Percentiles rank a stretch among this genome's conserved stretches.
Evolutionary conservation across 2,797 vertebrate species (phyloP).

Genomic region (Microcaecilia unicolor): DNA sequence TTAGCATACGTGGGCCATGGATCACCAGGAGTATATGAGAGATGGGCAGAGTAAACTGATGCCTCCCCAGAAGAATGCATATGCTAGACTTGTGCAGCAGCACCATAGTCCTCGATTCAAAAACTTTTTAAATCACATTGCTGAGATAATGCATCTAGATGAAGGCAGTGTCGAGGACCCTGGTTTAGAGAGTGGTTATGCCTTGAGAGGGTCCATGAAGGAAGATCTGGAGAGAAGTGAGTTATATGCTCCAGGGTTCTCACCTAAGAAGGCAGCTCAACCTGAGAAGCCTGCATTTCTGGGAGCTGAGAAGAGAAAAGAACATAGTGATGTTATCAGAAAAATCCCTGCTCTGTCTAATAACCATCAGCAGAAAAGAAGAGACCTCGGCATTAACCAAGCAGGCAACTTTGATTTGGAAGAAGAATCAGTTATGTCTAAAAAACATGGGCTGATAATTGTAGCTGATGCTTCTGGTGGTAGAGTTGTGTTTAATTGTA

Average conservation of each 20-base stretch:
- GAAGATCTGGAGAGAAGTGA: conserved; percentile 51
- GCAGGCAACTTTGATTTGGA: conserved; percentile 52
- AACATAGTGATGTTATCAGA: conserved; percentile 6
- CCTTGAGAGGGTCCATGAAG: conserved; percentile 36
- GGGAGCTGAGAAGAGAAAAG: conserved; percentile 43
- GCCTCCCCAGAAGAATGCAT: conserved; percentile 69
- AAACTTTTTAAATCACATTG: conserved; percentile 58
- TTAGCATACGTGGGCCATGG: conserved; percentile 43
- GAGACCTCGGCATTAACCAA: conserved; percentile 37
- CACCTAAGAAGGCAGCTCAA: conserved; percentile 32
- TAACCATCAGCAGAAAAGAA: conserved; percentile 28
- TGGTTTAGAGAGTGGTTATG: conserved; percentile 22
- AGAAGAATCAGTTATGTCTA: conserved; percentile 8
- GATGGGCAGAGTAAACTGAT: conserved; percentile 29
- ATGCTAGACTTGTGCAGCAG: conserved; percentile 66
- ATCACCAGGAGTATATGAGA: conserved; percentile 48
- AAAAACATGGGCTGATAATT: conserved; percentile 7
- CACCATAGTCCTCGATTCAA: conserved; percentile 69
- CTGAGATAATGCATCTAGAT: conserved; percentile 51
- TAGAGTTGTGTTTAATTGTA: conserved; percentile 5
- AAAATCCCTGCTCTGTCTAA: conserved; percentile 21
- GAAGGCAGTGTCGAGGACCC: conserved; percentile 17
- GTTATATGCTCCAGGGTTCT: conserved; percentile 35
- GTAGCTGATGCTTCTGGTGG: background rate
- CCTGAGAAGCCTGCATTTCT: conserved; percentile 43